These are phyloP conservation scores for Nasonia vitripennis DNA, from an alignment of 1,140 invertebrate genomes.

Conservation along the genomic window DNA sequence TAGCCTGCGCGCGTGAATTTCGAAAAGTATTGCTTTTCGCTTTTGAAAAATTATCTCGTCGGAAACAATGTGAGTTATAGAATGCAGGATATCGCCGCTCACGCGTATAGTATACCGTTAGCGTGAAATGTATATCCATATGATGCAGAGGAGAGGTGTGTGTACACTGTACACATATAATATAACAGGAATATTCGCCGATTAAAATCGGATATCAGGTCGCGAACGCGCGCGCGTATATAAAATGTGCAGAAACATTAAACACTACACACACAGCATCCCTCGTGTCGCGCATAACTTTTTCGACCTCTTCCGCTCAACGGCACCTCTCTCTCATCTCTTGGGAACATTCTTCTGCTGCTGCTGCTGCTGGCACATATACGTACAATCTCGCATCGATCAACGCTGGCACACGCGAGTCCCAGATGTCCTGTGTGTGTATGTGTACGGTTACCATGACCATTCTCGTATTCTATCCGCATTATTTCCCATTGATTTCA, in stretches of 20 bases:
- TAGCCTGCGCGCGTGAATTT: no score
- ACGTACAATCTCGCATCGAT: slow-evolving; percentile 58
- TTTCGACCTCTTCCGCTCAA: no score
- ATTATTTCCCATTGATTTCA: not conserved
- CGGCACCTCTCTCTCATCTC: not conserved
- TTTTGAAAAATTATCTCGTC: not conserved
- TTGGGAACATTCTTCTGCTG: not conserved
- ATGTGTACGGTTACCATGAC: not conserved
- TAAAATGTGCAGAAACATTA: no score
- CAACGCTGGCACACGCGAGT: slow-evolving; percentile 37
- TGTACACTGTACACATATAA: not conserved
- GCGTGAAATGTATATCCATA: not conserved
- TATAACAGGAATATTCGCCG: not conserved
- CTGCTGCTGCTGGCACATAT: not conserved
- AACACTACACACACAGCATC: no score
- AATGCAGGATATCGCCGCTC: not conserved
- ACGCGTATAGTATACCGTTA: not conserved
- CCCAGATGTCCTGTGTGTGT: not conserved
- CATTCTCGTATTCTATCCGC: not conserved
- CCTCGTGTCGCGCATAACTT: no score
- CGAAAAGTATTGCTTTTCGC: no score
- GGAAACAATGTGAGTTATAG: not conserved
- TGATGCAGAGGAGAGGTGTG: not conserved
- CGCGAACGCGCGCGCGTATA: no score
- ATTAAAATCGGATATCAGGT: no score